Base-by-base conservation (phyloP, 2,888 invertebrate species). In the Mongoloraphidia duomilia region DNA sequence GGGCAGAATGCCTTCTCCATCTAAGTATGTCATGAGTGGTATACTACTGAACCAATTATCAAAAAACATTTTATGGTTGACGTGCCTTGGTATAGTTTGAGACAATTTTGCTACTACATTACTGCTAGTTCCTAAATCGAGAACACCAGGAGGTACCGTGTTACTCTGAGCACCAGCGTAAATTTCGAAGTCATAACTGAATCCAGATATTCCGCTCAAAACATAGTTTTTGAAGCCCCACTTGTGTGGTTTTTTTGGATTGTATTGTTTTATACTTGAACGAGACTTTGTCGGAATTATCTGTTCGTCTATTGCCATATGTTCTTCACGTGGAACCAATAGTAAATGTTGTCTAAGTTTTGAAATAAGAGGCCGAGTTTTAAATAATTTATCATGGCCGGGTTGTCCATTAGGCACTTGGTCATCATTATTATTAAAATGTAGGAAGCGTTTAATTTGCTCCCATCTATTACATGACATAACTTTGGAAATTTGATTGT, bases 151-250 rank as follows among this genome's bases (percentile, higher is more conserved):
- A 9, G 59, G 57, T 40, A 52, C 41, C 34, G 45, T 49, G 45
- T 57, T 56, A 47, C 55, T 58, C 51, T 60, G 57, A 37, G 55
- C 52, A 13, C 61, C 63, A 50, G 59, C 54, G 55, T 56, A 64
- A 37, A 64, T 54, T 17, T 65, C 60, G 49, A 64, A 65, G 51
- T 65, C 63, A 41, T 62, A 64, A 40, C 61, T 61, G 47, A 64
- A 64, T 0, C 63, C 61, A 44, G 60, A 61, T 64, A n/a, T n/a
- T n/a, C n/a, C n/a, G n/a, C n/a, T n/a, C n/a, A 64, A 47, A n/a
- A 63, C 62, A 52, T 59, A 59, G 40, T 60, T 59, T 57, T 61
- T 62, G 39, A 58, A 63, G 13, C 59, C 61, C 61, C 61, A 62
- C 53, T 63, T 64, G 45, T 62, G 57, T 6, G 62, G 59, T 50